Evolutionary conservation across 2,113 vertebrate species (phyloP), one percentile per base, ranked within the genome.

Genomic region (Ursus arctos): DNA sequence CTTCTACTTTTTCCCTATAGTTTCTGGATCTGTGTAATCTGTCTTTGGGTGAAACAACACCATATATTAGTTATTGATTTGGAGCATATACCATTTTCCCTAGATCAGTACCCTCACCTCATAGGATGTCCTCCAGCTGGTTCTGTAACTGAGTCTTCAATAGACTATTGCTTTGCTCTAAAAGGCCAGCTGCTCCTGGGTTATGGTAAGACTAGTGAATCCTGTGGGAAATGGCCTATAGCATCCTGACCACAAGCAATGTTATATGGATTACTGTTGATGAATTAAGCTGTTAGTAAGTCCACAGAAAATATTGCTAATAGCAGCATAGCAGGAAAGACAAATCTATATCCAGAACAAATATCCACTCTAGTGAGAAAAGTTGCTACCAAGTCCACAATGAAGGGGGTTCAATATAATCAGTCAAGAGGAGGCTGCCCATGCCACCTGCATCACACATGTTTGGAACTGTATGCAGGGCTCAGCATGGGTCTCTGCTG

Each of bases 151-250:
- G 31, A 74, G 51, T 83, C 24, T 76, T 76, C 36, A 57, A 8
- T n/a, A 79, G 4, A 82, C 80, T 24, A 63, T 51, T 51, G 4
- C 26, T 18, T 6, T 21, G 1, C 53, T 83, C 13, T 28, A 0
- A 40, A 24, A 67, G 6, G 14, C 74, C 89, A 95, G 81, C 89
- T 94, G 79, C 79, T 80, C 71, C 88, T 77, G 76, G 95, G 31
- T 51, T 19, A 21, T 13, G 36, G 72, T 51, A 49, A 55, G 36
- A 31, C 59, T 36, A 65, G 3, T 67, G 61, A 33, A 8, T 71
- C 89, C 94, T n/a, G 7, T 84, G 94, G 85, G 94, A 92, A 71
- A 71, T 43, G 59, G 40, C 55, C 57, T 24, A 10, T 9, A 33
- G 15, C 21, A 43, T 80, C 59, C 22, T 47, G 31, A 55, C 61